These are phyloP conservation scores for Protula sp. DNA, from an alignment of 2,888 invertebrate species.

Conservation along the genomic window DNA sequence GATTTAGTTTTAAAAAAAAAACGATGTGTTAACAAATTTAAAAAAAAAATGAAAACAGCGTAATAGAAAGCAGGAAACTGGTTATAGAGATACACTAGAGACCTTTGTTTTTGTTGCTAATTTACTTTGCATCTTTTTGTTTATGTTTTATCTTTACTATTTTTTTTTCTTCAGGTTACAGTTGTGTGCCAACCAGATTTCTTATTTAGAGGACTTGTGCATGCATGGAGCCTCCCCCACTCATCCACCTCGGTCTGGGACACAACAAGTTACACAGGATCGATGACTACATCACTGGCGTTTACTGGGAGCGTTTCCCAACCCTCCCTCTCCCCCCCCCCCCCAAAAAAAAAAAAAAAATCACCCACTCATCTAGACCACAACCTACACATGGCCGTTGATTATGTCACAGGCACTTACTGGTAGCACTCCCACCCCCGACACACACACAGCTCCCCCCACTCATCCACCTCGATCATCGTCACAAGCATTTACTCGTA, in stretches of 20 bases:
- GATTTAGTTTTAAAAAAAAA: too few relatives aligned
- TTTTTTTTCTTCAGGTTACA: slow-evolving; percentile 44
- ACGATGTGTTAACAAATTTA: too few relatives aligned
- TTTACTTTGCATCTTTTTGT: too few relatives aligned
- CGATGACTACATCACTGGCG: slow-evolving; percentile 44
- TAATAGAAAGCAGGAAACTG: too few relatives aligned
- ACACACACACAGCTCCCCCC: slow-evolving; percentile 39
- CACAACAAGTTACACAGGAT: slow-evolving; percentile 40
- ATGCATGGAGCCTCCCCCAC: slow-evolving; percentile 38
- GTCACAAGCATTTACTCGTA: too few relatives aligned
- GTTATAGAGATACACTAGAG: too few relatives aligned
- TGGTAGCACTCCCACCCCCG: too few relatives aligned
- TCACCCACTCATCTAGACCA: slow-evolving; percentile 50
- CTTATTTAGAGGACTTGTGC: slow-evolving; percentile 42
- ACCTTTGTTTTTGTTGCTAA: too few relatives aligned
- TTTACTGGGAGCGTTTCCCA: slow-evolving; percentile 49
- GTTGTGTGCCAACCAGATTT: slow-evolving; percentile 48
- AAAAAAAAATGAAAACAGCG: too few relatives aligned
- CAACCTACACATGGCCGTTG: slow-evolving; percentile 38
- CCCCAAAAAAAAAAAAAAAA: too few relatives aligned
- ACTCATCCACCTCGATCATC: slow-evolving; percentile 45
- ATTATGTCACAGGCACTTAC: too few relatives aligned
- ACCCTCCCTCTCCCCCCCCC: slow-evolving; percentile 41
- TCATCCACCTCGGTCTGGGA: slow-evolving; percentile 48
- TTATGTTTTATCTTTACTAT: too few relatives aligned